phyloP scores from a whole-genome alignment of 2,797 vertebrate species.

The Pseudochromis fuscus region DNA sequence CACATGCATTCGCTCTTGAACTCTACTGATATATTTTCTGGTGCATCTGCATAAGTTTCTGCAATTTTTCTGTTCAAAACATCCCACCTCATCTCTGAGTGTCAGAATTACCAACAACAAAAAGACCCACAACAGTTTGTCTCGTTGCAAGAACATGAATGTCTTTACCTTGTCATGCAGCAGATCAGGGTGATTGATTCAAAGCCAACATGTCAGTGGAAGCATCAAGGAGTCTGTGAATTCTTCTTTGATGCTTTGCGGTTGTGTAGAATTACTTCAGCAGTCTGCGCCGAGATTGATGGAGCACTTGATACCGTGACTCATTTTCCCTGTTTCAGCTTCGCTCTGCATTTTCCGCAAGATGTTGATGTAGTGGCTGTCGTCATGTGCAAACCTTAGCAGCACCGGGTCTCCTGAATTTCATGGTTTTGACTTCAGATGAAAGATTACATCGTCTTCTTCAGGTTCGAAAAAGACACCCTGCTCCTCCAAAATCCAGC shows the following conservation, averaged over 20 bases:
- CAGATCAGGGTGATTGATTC: constrained; percentile 19
- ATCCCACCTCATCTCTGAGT: too few relatives aligned
- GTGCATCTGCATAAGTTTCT: too few relatives aligned
- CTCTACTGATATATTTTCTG: too few relatives aligned
- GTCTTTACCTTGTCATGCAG: neutral
- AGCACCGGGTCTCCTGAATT: neutral
- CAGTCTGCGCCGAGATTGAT: constrained; percentile 47
- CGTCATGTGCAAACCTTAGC: constrained; percentile 32
- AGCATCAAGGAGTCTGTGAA: constrained; percentile 11
- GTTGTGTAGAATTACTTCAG: constrained; percentile 52
- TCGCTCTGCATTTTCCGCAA: constrained; percentile 56
- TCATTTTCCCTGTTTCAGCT: constrained; percentile 53
- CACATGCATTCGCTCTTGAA: too few relatives aligned
- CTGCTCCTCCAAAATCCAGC: neutral
- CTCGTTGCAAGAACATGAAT: neutral
- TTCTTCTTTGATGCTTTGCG: constrained; percentile 52
- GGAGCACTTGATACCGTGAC: constrained; percentile 38
- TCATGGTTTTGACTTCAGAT: constrained; percentile 1
- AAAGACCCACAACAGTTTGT: neutral
- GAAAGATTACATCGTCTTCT: neutral
- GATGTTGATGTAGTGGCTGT: constrained; percentile 32
- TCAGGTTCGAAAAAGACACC: neutral
- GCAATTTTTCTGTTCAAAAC: too few relatives aligned
- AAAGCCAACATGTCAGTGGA: constrained; percentile 15
- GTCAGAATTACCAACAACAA: too few relatives aligned